Conservation (phyloP, 2,888 invertebrate genomes). For the Prosopocoilus inquinatus region DNA sequence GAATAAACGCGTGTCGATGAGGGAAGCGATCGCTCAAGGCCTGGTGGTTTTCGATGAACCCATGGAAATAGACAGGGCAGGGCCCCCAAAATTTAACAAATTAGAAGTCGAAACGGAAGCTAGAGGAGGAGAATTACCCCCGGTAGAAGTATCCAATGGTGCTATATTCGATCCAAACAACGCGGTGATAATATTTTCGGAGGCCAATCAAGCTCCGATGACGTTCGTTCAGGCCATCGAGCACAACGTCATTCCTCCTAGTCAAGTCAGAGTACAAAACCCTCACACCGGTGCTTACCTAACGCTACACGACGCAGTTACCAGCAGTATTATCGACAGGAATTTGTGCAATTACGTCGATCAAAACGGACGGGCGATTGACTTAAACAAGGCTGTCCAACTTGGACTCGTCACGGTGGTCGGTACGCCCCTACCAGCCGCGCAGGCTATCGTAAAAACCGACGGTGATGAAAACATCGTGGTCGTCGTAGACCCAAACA, state of each 20-base stretch:
- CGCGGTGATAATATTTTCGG: constrained; percentile 70
- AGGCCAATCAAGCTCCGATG: constrained; percentile 63
- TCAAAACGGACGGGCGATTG: constrained; percentile 63
- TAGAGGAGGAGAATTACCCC: constrained; percentile 53
- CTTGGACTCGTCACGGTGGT: constrained; percentile 73
- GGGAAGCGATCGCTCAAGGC: constrained; percentile 67
- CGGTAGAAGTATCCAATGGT: constrained; percentile 69
- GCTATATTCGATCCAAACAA: constrained; percentile 78
- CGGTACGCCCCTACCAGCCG: constrained; percentile 73
- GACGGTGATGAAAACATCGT: constrained; percentile 64
- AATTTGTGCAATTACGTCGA: constrained; percentile 68
- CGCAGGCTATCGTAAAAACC: constrained; percentile 52
- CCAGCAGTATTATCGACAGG: constrained; percentile 71
- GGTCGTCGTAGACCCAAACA: constrained; percentile 75
- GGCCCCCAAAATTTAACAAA: constrained; percentile 31
- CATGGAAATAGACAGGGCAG: background rate
- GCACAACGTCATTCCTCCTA: constrained; percentile 68
- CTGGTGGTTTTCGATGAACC: constrained; percentile 62
- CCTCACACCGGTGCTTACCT: constrained; percentile 65
- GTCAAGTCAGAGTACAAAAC: constrained; percentile 68
- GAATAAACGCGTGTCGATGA: constrained; percentile 64
- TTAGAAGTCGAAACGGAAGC: constrained; percentile 6
- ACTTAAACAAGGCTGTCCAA: constrained; percentile 72
- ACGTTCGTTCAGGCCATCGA: constrained; percentile 75
- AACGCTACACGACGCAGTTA: constrained; percentile 65